Conservation (phyloP, 2,797 vertebrate genomes). For the Danio albolineatus region DNA sequence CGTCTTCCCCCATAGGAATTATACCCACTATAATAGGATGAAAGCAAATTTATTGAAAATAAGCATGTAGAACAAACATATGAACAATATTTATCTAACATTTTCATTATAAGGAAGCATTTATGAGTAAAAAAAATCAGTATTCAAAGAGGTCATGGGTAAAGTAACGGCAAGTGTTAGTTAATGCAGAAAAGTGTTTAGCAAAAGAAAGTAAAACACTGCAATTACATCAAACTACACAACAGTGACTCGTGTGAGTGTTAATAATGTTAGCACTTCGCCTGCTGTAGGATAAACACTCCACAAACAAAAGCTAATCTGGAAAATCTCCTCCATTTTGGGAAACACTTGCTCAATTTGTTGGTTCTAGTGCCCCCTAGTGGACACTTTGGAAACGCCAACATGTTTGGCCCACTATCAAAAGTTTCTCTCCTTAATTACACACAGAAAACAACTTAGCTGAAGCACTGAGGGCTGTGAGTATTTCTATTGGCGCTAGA, state of each 20-base stretch:
- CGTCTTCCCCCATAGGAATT: background rate
- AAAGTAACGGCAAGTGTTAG: no score
- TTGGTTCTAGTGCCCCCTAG: conserved; percentile 2
- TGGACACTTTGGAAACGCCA: conserved; percentile 21
- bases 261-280: conserved; percentile 11
- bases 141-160: background rate
- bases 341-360: background rate
- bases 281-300: background rate
- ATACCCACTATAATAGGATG: background rate
- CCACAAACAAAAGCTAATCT: background rate
- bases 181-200: conserved; percentile 21
- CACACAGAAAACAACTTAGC: background rate
- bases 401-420: background rate
- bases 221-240: background rate
- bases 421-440: background rate
- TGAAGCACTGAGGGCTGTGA: background rate
- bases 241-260: background rate
- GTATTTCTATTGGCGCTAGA: conserved; percentile 1
- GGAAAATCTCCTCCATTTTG: conserved; percentile 19
- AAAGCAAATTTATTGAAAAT: conserved; percentile 32
- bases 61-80: background rate
- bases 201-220: background rate
- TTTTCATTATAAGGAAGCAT: background rate
- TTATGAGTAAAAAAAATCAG: background rate
- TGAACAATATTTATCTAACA: background rate